phyloP scores from a whole-genome alignment of 2,113 vertebrate genomes.

The Rynchops niger region DNA sequence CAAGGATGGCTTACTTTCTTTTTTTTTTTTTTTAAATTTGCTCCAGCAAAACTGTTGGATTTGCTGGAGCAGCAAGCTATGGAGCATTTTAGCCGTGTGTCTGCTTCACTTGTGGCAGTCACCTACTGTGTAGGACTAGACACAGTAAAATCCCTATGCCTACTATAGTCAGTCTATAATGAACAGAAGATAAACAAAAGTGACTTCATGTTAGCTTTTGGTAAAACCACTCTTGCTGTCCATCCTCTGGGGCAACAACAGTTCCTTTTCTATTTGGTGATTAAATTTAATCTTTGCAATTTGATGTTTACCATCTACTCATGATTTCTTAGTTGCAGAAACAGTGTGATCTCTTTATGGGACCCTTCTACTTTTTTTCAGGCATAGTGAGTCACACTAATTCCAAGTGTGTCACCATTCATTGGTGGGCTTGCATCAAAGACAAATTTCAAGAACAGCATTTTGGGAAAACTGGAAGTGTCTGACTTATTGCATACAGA shows the following conservation, averaged over 20 bases:
- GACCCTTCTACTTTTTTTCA: background rate
- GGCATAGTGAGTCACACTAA: too few relatives aligned
- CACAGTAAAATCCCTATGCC: background rate
- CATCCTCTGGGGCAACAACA: rapidly evolving
- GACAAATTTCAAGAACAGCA: background rate
- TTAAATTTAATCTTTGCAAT: background rate
- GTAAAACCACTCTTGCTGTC: background rate
- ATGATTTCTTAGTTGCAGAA: background rate
- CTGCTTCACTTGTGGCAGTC: background rate
- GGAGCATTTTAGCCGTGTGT: background rate
- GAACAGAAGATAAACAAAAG: background rate
- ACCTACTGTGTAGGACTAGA: background rate
- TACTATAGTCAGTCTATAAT: background rate
- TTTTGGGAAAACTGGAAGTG: background rate
- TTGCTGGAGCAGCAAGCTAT: background rate
- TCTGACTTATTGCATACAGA: background rate
- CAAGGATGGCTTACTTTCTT: background rate
- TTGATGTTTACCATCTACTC: background rate
- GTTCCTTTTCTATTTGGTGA: background rate
- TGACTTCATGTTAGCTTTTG: background rate
- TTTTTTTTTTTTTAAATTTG: background rate
- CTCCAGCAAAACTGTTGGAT: background rate
- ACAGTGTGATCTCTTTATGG: background rate
- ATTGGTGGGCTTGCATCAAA: background rate
- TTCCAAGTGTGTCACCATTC: background rate